A percentile compares a stretch with the other conserved stretches of the same genome.
phyloP scores from a whole-genome alignment of 2,888 invertebrate genomes.

The Mylabris sibirica region DNA sequence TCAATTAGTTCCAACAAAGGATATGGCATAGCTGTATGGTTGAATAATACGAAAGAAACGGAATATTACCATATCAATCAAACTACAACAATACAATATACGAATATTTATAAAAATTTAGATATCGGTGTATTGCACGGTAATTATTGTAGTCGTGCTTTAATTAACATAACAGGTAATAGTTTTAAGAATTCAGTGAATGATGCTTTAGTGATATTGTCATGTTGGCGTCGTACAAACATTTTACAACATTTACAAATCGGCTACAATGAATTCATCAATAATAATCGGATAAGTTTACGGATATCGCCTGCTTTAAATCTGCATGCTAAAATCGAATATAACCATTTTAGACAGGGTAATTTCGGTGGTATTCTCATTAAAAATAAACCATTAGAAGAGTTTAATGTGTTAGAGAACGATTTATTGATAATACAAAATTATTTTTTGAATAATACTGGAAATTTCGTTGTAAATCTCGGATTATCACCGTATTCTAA shows the following conservation, averaged over 20 bases:
- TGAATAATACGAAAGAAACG: constrained; percentile 82
- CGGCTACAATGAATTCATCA: constrained; percentile 84
- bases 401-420: constrained; percentile 78
- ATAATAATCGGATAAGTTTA: constrained; percentile 77
- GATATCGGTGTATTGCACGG: constrained; percentile 91
- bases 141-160: constrained; percentile 86
- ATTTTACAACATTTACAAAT: constrained; percentile 73
- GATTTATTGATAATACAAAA: constrained; percentile 82
- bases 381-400: constrained; percentile 80
- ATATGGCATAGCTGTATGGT: constrained; percentile 88
- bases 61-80: constrained; percentile 84
- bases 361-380: constrained; percentile 84
- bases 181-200: constrained; percentile 81
- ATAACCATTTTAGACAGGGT: constrained; percentile 88
- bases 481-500: constrained; percentile 85
- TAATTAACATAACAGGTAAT: constrained; percentile 93
- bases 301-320: constrained; percentile 85
- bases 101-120: constrained; percentile 84
- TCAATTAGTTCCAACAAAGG: constrained; percentile 87
- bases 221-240: constrained; percentile 77
- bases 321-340: constrained; percentile 79
- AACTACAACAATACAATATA: constrained; percentile 86
- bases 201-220: constrained; percentile 81
- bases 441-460: constrained; percentile 87
- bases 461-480: constrained; percentile 86